Percentiles rank a stretch among this genome's conserved stretches.
phyloP scores from a whole-genome alignment of 2,797 vertebrate genomes.

The Toxotes lorentzi region DNA sequence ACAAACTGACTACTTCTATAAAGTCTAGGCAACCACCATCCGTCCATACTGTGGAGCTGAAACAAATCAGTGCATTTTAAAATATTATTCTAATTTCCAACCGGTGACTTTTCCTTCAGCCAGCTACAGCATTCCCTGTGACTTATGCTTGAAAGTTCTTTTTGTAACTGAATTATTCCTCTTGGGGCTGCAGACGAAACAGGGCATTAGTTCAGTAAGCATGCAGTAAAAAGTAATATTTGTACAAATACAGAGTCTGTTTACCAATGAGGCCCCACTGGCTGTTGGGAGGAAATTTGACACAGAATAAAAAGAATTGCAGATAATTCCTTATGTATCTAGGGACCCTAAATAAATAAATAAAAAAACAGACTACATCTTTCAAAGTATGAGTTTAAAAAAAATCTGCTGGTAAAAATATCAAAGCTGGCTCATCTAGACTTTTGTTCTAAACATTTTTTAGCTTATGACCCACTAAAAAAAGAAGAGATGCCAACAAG shows the following conservation, averaged over 20 bases:
- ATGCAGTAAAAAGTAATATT: constrained; percentile 48
- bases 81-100: constrained; percentile 54
- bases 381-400: constrained; percentile 25
- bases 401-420: constrained; percentile 12
- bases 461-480: not conserved
- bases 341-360: constrained; percentile 23
- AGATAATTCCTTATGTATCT: constrained; percentile 16
- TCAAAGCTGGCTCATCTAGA: not conserved
- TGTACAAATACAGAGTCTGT: constrained; percentile 58
- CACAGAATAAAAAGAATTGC: constrained; percentile 30
- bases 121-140: constrained; percentile 24
- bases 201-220: constrained; percentile 60
- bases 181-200: constrained; percentile 39
- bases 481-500: not conserved
- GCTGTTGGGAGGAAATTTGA: constrained; percentile 35
- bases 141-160: constrained; percentile 53
- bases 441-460: constrained; percentile 5
- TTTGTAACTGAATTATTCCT: constrained; percentile 56
- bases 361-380: not conserved
- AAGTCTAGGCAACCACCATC: constrained; percentile 18
- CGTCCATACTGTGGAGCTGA: not conserved
- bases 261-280: constrained; percentile 45
- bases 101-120: constrained; percentile 24
- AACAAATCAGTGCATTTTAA: constrained; percentile 44
- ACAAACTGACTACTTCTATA: constrained; percentile 1